These are phyloP conservation scores for Colostygia pectinataria DNA, from an alignment of 2,888 invertebrate genomes.

Conservation along the genomic window DNA sequence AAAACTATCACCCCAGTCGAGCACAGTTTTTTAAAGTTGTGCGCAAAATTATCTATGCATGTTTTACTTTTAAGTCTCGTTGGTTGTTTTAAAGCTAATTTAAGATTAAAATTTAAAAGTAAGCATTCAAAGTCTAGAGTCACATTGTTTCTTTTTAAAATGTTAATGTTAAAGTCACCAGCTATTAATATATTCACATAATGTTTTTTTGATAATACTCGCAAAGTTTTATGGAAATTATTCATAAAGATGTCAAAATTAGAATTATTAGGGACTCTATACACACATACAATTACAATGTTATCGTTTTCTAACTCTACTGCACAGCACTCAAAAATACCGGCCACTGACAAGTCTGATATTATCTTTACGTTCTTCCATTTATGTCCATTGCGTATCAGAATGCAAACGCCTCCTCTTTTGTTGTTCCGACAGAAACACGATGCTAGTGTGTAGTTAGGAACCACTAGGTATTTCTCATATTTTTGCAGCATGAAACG, in stretches of 20 bases:
- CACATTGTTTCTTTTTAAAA: slow-evolving; percentile 2
- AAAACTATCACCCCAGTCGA: not conserved
- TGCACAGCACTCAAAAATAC: slow-evolving; percentile 10
- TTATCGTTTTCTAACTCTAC: slow-evolving; percentile 2
- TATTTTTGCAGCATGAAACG: not conserved
- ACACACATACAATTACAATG: slow-evolving; percentile 5
- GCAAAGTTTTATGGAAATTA: not conserved
- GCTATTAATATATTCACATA: not conserved
- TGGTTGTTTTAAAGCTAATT: slow-evolving; percentile 1
- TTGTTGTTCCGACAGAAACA: not conserved
- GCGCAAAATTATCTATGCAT: too few species aligned
- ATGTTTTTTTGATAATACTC: not conserved
- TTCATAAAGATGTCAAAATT: slow-evolving; percentile 9
- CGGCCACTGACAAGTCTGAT: not conserved
- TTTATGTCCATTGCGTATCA: not conserved
- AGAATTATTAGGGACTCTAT: not conserved
- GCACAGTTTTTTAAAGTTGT: slow-evolving; percentile 3
- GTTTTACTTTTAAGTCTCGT: not conserved
- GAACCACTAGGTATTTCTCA: not conserved
- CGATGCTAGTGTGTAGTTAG: not conserved
- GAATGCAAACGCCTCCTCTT: slow-evolving; percentile 2
- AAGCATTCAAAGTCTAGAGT: slow-evolving; percentile 5
- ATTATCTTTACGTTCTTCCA: not conserved
- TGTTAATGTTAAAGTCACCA: slow-evolving; percentile 8
- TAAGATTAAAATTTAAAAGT: slow-evolving; percentile 1